Evolutionary conservation across 2,888 invertebrate species (phyloP), one percentile per base, ranked within the genome.

Genomic region (Copidosoma aretas): DNA sequence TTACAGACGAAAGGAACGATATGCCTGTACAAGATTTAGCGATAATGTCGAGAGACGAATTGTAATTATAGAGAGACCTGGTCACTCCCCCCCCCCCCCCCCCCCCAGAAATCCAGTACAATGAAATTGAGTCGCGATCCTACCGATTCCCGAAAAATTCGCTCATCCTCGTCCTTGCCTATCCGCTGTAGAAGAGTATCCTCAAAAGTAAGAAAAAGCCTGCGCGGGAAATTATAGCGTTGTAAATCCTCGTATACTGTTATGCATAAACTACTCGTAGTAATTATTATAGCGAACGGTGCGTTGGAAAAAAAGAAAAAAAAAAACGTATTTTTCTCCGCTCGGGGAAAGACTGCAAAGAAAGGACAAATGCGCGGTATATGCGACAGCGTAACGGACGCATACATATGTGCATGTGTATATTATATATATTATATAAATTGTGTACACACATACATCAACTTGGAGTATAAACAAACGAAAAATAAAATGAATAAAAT

Each of bases 231-330:
- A 77, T 79, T 83, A 12, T 46, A 83, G 82, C 81, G 80, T 83
- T 81, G 82, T 82, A 83, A 82, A 72, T 72, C 70, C 68, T 83
- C 82, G 81, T 81, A 81, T 80, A 80, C 78, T 77, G 79, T 79
- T 80, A 83, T 82, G 80, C 81, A 82, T 82, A 82, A 83, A 83
- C 80, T 82, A 82, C 82, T 82, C 81, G 81, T 83, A 82, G 82
- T 80, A 78, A 82, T 83, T 82, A 83, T 83, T 81, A 82, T 83
- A 82, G 78, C 82, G 81, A 82, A 82, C 80, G 79, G 82, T 83
- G 82, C 82, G 82, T 82, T 83, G 83, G n/a, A n/a, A n/a, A n/a
- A n/a, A n/a, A n/a, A n/a, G n/a, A n/a, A n/a, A n/a, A n/a, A n/a
- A n/a, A n/a, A n/a, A n/a, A n/a, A n/a, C n/a, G n/a, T n/a, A n/a